phyloP scores from a whole-genome alignment of 2,797 vertebrate genomes.

The Pygocentrus nattereri region DNA sequence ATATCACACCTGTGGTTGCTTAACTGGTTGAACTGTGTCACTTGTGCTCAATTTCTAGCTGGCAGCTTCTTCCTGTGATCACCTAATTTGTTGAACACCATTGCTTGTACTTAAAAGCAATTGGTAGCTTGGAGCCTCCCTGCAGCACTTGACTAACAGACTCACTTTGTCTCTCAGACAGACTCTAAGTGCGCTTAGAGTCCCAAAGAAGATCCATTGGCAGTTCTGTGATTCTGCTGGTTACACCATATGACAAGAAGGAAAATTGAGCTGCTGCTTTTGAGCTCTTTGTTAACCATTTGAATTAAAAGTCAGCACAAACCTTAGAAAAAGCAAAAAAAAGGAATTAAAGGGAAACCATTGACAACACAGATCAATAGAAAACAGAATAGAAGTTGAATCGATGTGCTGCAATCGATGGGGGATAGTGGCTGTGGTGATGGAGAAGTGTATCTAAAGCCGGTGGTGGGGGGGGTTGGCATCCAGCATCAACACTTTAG shows the following conservation, averaged over 20 bases:
- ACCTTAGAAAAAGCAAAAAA: neutral
- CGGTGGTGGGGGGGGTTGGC: neutral
- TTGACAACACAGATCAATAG: slow-evolving; percentile 50
- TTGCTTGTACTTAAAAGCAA: slow-evolving; percentile 13
- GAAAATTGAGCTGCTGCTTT: slow-evolving; percentile 8
- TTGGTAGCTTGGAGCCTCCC: slow-evolving; percentile 17
- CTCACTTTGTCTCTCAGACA: slow-evolving; percentile 22
- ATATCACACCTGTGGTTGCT: slow-evolving; percentile 38
- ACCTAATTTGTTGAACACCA: slow-evolving; percentile 28
- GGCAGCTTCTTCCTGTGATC: slow-evolving; percentile 2
- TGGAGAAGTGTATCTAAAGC: slow-evolving; percentile 52
- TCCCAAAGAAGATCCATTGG: slow-evolving; percentile 17
- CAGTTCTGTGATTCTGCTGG: neutral
- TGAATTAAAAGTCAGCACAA: slow-evolving; percentile 14
- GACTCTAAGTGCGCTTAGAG: neutral
- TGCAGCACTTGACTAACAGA: slow-evolving; percentile 13
- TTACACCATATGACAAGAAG: neutral
- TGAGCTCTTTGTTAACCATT: slow-evolving; percentile 20
- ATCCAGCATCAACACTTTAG: slow-evolving; percentile 32
- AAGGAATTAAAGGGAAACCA: slow-evolving; percentile 36
- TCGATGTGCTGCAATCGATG: slow-evolving; percentile 50
- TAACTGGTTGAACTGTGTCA: slow-evolving; percentile 36
- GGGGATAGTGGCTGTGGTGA: slow-evolving; percentile 50
- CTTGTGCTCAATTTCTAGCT: slow-evolving; percentile 15
- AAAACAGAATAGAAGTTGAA: slow-evolving; percentile 50